Percentiles rank a stretch among this genome's conserved stretches.
These are phyloP conservation scores for Trinorchestia longiramus DNA, from an alignment of 1,140 invertebrate genomes.

Conservation along the genomic window DNA sequence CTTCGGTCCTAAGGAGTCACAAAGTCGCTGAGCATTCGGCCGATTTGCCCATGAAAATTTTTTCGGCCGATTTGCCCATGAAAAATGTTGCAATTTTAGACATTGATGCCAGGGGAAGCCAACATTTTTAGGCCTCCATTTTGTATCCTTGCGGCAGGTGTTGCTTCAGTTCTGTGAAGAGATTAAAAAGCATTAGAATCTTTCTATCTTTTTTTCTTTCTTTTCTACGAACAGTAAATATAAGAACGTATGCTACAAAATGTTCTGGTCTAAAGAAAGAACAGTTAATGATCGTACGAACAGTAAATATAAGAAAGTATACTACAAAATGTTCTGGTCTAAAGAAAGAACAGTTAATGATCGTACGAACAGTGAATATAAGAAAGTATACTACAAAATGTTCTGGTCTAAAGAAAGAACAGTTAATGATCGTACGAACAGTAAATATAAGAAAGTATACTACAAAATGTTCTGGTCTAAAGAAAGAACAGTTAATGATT, in stretches of 20 bases:
- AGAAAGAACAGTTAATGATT: too few relatives aligned
- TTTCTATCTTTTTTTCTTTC: too few relatives aligned
- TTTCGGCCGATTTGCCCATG: neutral
- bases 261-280: neutral
- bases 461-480: too few relatives aligned
- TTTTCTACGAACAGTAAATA: neutral
- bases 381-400: too few relatives aligned
- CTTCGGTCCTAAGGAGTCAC: neutral
- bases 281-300: neutral
- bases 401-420: too few relatives aligned
- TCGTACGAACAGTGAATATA: too few relatives aligned
- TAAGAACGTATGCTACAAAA: neutral
- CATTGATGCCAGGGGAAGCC: neutral
- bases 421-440: too few relatives aligned
- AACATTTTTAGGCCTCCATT: constrained; percentile 47
- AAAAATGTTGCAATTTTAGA: neutral
- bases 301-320: neutral
- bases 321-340: neutral
- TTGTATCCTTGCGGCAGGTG: constrained; percentile 47
- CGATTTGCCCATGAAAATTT: neutral
- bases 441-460: too few relatives aligned
- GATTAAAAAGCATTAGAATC: neutral
- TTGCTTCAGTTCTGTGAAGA: constrained; percentile 44
- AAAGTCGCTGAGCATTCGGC: neutral
- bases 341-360: too few relatives aligned